Conservation (phyloP, 1,140 invertebrate species). For the Sarcophaga peregrina region DNA sequence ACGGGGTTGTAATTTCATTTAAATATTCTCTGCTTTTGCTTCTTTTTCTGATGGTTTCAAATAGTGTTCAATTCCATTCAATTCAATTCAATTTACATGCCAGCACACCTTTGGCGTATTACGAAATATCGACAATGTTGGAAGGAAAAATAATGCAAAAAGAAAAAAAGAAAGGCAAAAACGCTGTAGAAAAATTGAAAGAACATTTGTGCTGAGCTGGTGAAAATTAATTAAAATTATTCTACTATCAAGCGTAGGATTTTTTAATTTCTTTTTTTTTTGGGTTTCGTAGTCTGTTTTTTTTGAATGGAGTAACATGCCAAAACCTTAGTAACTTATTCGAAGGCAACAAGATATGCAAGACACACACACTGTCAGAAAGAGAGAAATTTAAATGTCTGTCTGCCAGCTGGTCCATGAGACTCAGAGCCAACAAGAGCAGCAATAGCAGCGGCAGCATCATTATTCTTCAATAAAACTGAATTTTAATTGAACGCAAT, state of each 20-base stretch:
- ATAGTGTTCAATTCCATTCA: background rate
- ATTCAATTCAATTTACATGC: background rate
- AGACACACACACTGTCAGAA: background rate
- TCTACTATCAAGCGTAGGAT: too few species aligned
- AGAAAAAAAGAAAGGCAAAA: conserved; percentile 9
- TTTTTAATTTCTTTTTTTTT: too few species aligned
- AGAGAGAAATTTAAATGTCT: background rate
- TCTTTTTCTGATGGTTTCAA: too few species aligned
- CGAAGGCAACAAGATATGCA: background rate
- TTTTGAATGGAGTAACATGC: background rate
- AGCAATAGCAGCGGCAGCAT: background rate
- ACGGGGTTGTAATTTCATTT: too few species aligned
- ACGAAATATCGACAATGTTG: too few species aligned
- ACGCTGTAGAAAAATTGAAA: conserved; percentile 23
- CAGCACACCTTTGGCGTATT: background rate
- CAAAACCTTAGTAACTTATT: background rate
- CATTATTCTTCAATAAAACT: conserved; percentile 58
- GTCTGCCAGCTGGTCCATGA: background rate
- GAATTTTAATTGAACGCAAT: conserved; percentile 66
- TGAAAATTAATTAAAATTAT: conserved; percentile 64
- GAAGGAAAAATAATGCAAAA: background rate
- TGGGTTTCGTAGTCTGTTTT: background rate
- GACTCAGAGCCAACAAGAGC: background rate
- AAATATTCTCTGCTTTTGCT: background rate
- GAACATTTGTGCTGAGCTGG: conserved; percentile 49